Percentiles rank a stretch among this genome's conserved stretches.
These are phyloP conservation scores for Misgurnus mizolepis DNA, from an alignment of 2,113 vertebrate genomes.

Conservation along the genomic window DNA sequence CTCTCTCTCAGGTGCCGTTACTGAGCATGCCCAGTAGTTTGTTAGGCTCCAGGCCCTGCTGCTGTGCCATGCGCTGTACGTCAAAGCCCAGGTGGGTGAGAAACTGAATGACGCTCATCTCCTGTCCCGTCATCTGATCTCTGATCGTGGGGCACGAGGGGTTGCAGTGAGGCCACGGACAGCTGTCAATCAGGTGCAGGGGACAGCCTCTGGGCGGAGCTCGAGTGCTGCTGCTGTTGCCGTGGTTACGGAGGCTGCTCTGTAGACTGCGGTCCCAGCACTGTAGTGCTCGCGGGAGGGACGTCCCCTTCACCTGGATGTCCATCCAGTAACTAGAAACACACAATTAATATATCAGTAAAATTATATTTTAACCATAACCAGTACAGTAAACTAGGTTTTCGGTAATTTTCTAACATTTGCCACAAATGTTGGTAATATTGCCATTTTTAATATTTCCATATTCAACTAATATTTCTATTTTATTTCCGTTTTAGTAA, in stretches of 20 bases:
- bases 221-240: slow-evolving; percentile 82
- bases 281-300: slow-evolving; percentile 92
- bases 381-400: too few relatives aligned
- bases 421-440: too few relatives aligned
- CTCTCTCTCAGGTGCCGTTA: slow-evolving; percentile 75
- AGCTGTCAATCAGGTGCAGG: slow-evolving; percentile 92
- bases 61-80: slow-evolving; percentile 94
- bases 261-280: slow-evolving; percentile 95
- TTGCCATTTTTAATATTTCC: too few relatives aligned
- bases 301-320: slow-evolving; percentile 94
- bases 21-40: slow-evolving; percentile 95
- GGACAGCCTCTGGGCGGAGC: slow-evolving; percentile 89
- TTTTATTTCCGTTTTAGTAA: too few relatives aligned
- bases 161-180: slow-evolving; percentile 98
- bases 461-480: too few relatives aligned
- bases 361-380: too few relatives aligned
- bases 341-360: slow-evolving; percentile 1
- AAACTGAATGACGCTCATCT: slow-evolving; percentile 97
- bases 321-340: slow-evolving; percentile 92
- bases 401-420: too few relatives aligned
- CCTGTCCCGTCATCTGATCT: slow-evolving; percentile 95
- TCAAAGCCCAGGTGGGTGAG: slow-evolving; percentile 99
- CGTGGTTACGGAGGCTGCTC: slow-evolving; percentile 63
- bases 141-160: slow-evolving; percentile 94
- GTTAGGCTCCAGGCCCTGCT: slow-evolving; percentile 94